Conservation (phyloP, 2,113 vertebrate genomes). For the Syngnathus typhle region DNA sequence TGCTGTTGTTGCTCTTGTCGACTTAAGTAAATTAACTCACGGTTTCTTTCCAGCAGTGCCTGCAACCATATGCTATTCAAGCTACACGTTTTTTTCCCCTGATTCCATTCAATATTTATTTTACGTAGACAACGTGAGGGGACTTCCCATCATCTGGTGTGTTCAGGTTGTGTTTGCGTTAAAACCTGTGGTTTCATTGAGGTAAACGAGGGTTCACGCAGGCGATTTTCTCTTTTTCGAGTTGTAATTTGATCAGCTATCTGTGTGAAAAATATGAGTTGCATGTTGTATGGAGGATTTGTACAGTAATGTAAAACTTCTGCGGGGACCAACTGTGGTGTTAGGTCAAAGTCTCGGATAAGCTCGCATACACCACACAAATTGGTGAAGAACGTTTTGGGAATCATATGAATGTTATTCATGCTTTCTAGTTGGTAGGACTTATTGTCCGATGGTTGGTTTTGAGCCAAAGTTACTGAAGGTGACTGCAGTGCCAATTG, state of each 20-base stretch:
- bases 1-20: background rate
- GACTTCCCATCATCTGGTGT: background rate
- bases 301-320: background rate
- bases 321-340: too few relatives aligned
- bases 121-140: background rate
- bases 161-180: background rate
- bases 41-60: background rate
- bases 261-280: background rate
- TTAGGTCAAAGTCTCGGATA: background rate
- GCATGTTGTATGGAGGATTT: background rate
- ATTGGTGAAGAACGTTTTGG: background rate
- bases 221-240: background rate
- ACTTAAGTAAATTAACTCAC: background rate
- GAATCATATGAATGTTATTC: background rate
- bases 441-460: background rate
- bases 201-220: background rate
- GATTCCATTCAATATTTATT: background rate
- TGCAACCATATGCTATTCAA: too few relatives aligned
- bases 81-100: background rate
- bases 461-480: background rate
- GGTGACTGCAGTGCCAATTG: constrained; percentile 10
- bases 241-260: background rate
- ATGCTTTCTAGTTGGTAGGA: background rate
- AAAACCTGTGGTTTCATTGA: background rate
- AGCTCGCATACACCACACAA: background rate